Percentiles rank a stretch among this genome's conserved stretches.
Evolutionary conservation across 2,888 invertebrate genomes (phyloP).

Genomic region (Euphydryas editha): DNA sequence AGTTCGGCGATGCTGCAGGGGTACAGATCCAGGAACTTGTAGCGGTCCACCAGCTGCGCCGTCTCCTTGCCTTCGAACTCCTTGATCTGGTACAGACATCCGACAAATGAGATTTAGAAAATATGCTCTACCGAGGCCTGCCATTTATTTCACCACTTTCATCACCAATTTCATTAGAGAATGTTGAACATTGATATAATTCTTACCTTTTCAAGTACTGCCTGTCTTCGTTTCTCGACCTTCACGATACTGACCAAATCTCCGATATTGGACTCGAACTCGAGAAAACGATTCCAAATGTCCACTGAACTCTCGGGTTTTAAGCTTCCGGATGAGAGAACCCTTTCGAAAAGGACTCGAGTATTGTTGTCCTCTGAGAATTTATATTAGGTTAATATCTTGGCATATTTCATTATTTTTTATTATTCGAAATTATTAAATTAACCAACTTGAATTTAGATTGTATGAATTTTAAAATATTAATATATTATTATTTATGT

Average conservation of each 20-base stretch:
- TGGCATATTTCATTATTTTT: no score
- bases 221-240: constrained; percentile 96
- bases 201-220: constrained; percentile 93
- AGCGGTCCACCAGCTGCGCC: constrained; percentile 97
- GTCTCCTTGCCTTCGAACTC: constrained; percentile 99
- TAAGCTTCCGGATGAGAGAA: constrained; percentile 95
- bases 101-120: background rate
- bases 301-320: constrained; percentile 97
- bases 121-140: background rate
- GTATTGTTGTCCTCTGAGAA: constrained; percentile 98
- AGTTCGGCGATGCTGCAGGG: constrained; percentile 96
- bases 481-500: no score
- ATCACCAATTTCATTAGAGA: no score
- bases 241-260: constrained; percentile 98
- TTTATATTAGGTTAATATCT: background rate
- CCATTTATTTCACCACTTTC: background rate
- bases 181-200: no score
- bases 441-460: no score
- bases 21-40: constrained; percentile 96
- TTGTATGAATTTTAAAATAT: no score
- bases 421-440: no score
- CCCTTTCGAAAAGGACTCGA: constrained; percentile 98
- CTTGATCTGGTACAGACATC: constrained; percentile 86
- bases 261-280: constrained; percentile 99
- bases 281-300: constrained; percentile 99